Conservation (phyloP, 1,140 invertebrate species). For the Dolichoris vasculosae region DNA sequence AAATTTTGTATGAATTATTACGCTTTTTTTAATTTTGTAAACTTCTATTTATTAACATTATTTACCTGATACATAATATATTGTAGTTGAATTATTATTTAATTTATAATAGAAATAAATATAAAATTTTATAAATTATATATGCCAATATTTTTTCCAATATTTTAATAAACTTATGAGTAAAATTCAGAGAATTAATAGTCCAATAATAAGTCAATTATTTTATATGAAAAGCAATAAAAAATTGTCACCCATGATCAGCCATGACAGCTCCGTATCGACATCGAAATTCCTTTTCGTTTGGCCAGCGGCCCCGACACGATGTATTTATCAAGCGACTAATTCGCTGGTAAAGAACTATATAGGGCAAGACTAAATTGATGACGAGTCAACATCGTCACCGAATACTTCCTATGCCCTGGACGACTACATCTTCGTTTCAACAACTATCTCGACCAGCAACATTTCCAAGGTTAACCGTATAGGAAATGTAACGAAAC, state of each 20-base stretch:
- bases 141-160: too few species aligned
- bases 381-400: constrained; percentile 29
- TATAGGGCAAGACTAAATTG: background rate
- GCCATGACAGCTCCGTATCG: background rate
- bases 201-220: constrained; percentile 39
- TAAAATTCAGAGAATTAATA: background rate
- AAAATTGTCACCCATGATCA: background rate
- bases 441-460: background rate
- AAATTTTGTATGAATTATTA: too few species aligned
- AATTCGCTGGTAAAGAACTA: background rate
- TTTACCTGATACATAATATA: too few species aligned
- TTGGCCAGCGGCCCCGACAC: background rate
- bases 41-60: too few species aligned
- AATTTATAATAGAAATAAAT: too few species aligned
- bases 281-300: constrained; percentile 41
- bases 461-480: background rate
- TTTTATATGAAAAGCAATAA: constrained; percentile 15
- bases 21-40: too few species aligned
- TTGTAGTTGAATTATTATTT: too few species aligned
- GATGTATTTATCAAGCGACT: background rate
- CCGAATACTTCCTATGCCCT: constrained; percentile 33
- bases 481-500: background rate
- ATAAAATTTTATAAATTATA: too few species aligned
- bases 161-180: too few species aligned
- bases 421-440: background rate